These are phyloP conservation scores for Diarsia brunnea DNA, from an alignment of 2,888 invertebrate genomes.

Conservation along the genomic window DNA sequence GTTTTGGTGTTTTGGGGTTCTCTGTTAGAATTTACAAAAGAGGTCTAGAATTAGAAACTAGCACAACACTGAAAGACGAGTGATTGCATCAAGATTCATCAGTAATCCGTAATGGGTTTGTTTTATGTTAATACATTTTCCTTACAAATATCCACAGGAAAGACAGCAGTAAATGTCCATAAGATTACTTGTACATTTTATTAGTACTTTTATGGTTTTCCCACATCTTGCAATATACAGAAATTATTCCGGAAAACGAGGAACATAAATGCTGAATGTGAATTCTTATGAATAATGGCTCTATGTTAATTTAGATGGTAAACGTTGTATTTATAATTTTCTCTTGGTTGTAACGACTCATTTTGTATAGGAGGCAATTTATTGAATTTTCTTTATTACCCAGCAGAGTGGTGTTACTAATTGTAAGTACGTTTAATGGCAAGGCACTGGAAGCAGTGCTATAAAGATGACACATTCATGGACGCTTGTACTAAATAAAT, in stretches of 20 bases:
- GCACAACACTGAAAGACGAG: neutral
- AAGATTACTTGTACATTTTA: slow-evolving; percentile 35
- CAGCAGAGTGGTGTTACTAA: slow-evolving; percentile 1
- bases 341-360: slow-evolving; percentile 17
- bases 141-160: slow-evolving; percentile 9
- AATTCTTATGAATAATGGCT: slow-evolving; percentile 39
- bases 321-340: slow-evolving; percentile 38
- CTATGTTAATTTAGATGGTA: slow-evolving; percentile 35
- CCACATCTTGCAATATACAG: slow-evolving; percentile 29
- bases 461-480: neutral
- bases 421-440: slow-evolving; percentile 15
- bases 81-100: neutral
- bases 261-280: slow-evolving; percentile 38
- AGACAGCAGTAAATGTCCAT: slow-evolving; percentile 18
- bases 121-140: slow-evolving; percentile 15
- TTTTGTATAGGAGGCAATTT: slow-evolving; percentile 14
- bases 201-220: slow-evolving; percentile 37
- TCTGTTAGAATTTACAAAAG: neutral
- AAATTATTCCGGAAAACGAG: slow-evolving; percentile 38
- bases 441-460: neutral
- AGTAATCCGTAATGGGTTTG: neutral
- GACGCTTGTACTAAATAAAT: neutral
- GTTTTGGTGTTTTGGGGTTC: neutral
- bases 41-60: neutral
- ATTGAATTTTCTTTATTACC: slow-evolving; percentile 27